Evolutionary conservation across 1,140 invertebrate genomes (phyloP).

Genomic region (Danaus melanippus): DNA sequence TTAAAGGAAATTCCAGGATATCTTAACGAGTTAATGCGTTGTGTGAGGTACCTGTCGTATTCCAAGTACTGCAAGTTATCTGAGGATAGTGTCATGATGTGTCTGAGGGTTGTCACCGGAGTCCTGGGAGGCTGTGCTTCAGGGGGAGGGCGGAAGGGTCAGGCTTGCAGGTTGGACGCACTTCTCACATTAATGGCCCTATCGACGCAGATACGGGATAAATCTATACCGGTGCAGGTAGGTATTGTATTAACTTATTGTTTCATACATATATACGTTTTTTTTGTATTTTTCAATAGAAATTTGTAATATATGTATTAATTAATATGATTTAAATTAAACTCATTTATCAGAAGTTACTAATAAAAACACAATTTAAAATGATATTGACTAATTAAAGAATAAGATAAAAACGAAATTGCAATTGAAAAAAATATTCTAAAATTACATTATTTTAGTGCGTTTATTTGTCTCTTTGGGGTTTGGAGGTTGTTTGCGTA

Average conservation of each 20-base stretch:
- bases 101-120: slow-evolving; percentile 28
- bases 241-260: not conserved
- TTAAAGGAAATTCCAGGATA: slow-evolving; percentile 38
- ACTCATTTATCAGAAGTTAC: too few relatives aligned
- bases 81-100: slow-evolving; percentile 35
- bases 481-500: too few relatives aligned
- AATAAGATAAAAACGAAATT: too few relatives aligned
- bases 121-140: slow-evolving; percentile 35
- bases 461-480: too few relatives aligned
- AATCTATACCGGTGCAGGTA: slow-evolving; percentile 50
- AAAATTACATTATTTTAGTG: too few relatives aligned
- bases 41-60: slow-evolving; percentile 42
- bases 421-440: too few relatives aligned
- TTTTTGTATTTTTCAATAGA: too few relatives aligned
- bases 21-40: slow-evolving; percentile 56
- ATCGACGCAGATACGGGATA: slow-evolving; percentile 28
- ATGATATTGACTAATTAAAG: too few relatives aligned
- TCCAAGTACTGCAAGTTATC: slow-evolving; percentile 48
- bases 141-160: slow-evolving; percentile 47
- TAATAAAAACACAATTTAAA: too few relatives aligned
- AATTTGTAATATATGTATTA: too few relatives aligned
- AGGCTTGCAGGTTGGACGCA: slow-evolving; percentile 43
- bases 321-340: too few relatives aligned
- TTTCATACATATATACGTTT: too few relatives aligned
- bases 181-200: slow-evolving; percentile 38